Conservation (phyloP, 2,888 invertebrate genomes). For the Pimpla rufipes region DNA sequence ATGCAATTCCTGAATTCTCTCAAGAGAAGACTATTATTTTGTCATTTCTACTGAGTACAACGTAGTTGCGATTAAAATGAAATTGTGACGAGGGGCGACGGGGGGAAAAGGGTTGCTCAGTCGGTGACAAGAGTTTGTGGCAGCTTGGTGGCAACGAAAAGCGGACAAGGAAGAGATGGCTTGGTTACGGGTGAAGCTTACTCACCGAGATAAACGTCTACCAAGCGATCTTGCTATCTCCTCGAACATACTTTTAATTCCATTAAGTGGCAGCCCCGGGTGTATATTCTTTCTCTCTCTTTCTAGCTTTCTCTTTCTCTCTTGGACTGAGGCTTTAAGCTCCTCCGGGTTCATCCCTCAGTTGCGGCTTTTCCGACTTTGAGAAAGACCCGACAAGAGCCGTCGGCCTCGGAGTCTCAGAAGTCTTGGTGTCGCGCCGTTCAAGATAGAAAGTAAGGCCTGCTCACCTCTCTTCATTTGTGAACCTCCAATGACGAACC, state of each 20-base stretch:
- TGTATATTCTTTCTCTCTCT: constrained; percentile 60
- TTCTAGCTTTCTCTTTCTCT: constrained; percentile 56
- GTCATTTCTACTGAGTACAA: neutral
- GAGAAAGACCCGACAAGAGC: constrained; percentile 43
- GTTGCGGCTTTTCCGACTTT: constrained; percentile 33
- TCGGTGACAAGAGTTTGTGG: constrained; percentile 54
- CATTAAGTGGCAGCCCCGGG: constrained; percentile 78
- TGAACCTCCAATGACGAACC: constrained; percentile 77
- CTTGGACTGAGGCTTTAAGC: constrained; percentile 40
- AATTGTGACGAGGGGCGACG: constrained; percentile 54
- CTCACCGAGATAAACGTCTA: constrained; percentile 80
- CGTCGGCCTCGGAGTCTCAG: constrained; percentile 53
- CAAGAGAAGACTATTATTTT: constrained; percentile 16
- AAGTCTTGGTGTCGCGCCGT: constrained; percentile 52
- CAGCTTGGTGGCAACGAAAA: constrained; percentile 60
- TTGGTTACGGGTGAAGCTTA: constrained; percentile 74
- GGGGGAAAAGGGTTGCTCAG: constrained; percentile 14
- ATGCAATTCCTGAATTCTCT: neutral
- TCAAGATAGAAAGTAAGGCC: neutral
- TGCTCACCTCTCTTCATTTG: constrained; percentile 50
- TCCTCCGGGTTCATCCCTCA: constrained; percentile 61
- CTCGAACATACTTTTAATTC: constrained; percentile 82
- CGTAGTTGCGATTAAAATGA: constrained; percentile 63
- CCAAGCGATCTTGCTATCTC: constrained; percentile 76
- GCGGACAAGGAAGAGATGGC: constrained; percentile 38